Base-by-base conservation (phyloP, 2,797 vertebrate species). In the Diceros bicornis region DNA sequence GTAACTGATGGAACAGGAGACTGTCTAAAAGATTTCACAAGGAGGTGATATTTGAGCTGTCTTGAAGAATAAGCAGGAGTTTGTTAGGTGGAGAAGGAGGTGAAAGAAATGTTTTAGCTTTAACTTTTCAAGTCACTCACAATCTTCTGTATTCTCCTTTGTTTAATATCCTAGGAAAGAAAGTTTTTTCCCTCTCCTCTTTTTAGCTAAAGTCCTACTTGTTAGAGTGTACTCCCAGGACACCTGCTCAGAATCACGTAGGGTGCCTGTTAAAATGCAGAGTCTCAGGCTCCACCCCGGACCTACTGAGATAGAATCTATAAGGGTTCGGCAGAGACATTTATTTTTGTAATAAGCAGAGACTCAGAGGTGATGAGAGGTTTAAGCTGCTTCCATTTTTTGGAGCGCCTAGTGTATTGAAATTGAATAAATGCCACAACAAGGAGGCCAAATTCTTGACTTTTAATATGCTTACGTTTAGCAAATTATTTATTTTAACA, bases 401-500 rank as follows among this genome's bases (percentile, higher is more conserved):
- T 86, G 21, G 75, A 95, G 32, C 18, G 84, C 12, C 14, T 57
- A 37, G 14, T 32, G 6, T 55, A 64, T 78, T 86, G 61, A 62
- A 61, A 32, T 84, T 47, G 7, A 95, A 92, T 32, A 93, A 81
- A 86, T 91, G 9, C 47, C 41, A 41, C 27, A 62, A 47, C 29
- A 64, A 59, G 5, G 7, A 64, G 8, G 47, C 16, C 27, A 59
- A 95, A 96, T 64, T 20, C 82, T 2, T 94, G 57, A 92, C 10
- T 72, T 97, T 52, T 78, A 91, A 50, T 89, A 68, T 91, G n/a
- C 20, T 93, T 82, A 16, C 7, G 27, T 89, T 89, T 94, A 89
- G 11, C 1, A 13, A 85, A 32, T 74, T 89, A 12, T 66, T 55
- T 61, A 61, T 94, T 81, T 95, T 62, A 88, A 50, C 5, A 71